phyloP scores from a whole-genome alignment of 2,113 vertebrate species.

The Pardalotus punctatus region DNA sequence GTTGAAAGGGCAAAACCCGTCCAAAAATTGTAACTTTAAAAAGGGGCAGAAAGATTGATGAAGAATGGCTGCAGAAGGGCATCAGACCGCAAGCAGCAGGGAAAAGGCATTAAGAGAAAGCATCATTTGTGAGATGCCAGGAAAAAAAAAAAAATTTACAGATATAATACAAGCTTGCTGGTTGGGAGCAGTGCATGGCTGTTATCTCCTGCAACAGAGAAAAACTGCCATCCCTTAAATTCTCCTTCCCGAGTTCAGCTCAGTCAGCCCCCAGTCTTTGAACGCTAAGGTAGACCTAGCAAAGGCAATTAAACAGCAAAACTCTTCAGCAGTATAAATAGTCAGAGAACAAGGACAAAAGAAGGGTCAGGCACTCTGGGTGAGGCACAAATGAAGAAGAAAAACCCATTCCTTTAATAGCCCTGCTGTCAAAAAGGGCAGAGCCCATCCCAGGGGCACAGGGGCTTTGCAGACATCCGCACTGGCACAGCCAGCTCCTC shows the following conservation, averaged over 20 bases:
- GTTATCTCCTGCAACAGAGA: neutral
- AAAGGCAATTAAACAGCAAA: slow-evolving; percentile 39
- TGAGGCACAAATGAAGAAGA: slow-evolving; percentile 7
- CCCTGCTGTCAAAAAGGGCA: neutral
- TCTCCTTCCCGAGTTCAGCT: neutral
- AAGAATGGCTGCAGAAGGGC: neutral
- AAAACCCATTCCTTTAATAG: slow-evolving; percentile 19
- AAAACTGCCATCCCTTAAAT: neutral
- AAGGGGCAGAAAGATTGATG: neutral
- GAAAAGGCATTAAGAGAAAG: neutral
- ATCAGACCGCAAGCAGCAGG: neutral
- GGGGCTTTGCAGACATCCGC: neutral
- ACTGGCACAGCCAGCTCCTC: neutral
- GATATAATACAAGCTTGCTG: neutral
- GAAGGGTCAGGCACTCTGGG: neutral
- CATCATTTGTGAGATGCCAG: neutral
- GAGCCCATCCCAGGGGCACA: neutral
- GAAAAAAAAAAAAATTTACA: neutral
- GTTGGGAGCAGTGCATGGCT: neutral
- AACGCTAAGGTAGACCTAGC: neutral
- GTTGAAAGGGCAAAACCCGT: neutral
- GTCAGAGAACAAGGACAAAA: slow-evolving; percentile 47
- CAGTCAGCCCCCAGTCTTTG: neutral
- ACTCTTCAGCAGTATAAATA: slow-evolving; percentile 36
- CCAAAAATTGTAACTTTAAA: neutral